phyloP scores from a whole-genome alignment of 2,888 invertebrate species.

The Epistrophe eligans region DNA sequence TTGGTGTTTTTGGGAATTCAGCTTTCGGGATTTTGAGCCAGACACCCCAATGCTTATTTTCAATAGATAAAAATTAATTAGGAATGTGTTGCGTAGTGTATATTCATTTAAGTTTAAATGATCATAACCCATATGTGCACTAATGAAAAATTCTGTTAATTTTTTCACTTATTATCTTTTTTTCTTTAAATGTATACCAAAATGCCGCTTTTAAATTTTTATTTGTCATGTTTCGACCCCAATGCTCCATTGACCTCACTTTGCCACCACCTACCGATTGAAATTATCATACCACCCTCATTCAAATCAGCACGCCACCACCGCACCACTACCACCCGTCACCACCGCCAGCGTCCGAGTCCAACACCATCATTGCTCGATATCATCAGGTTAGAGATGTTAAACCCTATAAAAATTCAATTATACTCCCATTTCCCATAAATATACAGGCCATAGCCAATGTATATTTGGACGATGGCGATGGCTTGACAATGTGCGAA shows the following conservation, averaged over 20 bases:
- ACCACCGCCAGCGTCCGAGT: neutral
- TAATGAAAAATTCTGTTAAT: neutral
- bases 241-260: constrained; percentile 69
- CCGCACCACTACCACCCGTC: neutral
- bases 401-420: constrained; percentile 63
- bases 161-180: neutral
- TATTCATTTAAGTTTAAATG: too few relatives aligned
- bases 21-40: too few relatives aligned
- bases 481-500: constrained; percentile 43
- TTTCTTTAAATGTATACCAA: neutral
- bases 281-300: constrained; percentile 39
- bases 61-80: too few relatives aligned
- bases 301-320: constrained; percentile 1
- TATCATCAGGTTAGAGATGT: constrained; percentile 50
- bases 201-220: constrained; percentile 3
- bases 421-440: constrained; percentile 51
- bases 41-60: too few relatives aligned
- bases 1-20: too few relatives aligned
- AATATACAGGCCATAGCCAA: constrained; percentile 29
- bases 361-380: constrained; percentile 4
- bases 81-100: too few relatives aligned
- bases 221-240: constrained; percentile 40
- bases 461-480: constrained; percentile 18
- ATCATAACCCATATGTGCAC: too few relatives aligned
- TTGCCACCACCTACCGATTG: constrained; percentile 2